phyloP scores from a whole-genome alignment of 2,888 invertebrate genomes.

The Leucoma salicis region DNA sequence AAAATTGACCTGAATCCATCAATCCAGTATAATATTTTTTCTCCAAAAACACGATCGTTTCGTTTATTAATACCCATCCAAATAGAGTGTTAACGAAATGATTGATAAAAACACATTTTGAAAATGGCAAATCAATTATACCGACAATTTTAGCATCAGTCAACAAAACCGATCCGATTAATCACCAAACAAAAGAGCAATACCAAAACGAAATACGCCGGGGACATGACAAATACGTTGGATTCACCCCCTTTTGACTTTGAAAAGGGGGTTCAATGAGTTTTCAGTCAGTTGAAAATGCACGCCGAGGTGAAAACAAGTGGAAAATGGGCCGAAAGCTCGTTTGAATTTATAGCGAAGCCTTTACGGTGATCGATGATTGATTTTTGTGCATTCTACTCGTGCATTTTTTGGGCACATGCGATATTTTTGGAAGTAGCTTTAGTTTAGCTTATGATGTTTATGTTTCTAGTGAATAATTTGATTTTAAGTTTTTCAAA shows the following conservation, averaged over 20 bases:
- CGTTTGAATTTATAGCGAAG: conserved; percentile 57
- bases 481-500: no score
- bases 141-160: conserved; percentile 16
- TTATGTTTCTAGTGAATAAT: no score
- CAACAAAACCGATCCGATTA: conserved; percentile 29
- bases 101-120: conserved; percentile 4
- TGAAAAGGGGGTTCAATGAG: conserved; percentile 37
- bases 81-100: not conserved
- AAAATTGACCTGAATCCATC: no score
- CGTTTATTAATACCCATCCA: no score
- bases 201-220: conserved; percentile 36
- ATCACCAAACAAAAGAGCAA: conserved; percentile 34
- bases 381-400: conserved; percentile 50
- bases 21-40: no score
- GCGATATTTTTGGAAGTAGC: not conserved
- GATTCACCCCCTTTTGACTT: conserved; percentile 27
- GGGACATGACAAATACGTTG: conserved; percentile 47
- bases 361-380: conserved; percentile 55
- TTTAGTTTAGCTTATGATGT: no score
- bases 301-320: conserved; percentile 65
- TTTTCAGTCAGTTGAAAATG: conserved; percentile 35
- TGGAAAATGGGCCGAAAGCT: conserved; percentile 63
- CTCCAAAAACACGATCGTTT: no score
- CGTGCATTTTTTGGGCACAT: conserved; percentile 30
- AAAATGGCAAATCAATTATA: conserved; percentile 14